These are phyloP conservation scores for Andrena bucephala DNA, from an alignment of 2,888 invertebrate genomes.

Conservation along the genomic window DNA sequence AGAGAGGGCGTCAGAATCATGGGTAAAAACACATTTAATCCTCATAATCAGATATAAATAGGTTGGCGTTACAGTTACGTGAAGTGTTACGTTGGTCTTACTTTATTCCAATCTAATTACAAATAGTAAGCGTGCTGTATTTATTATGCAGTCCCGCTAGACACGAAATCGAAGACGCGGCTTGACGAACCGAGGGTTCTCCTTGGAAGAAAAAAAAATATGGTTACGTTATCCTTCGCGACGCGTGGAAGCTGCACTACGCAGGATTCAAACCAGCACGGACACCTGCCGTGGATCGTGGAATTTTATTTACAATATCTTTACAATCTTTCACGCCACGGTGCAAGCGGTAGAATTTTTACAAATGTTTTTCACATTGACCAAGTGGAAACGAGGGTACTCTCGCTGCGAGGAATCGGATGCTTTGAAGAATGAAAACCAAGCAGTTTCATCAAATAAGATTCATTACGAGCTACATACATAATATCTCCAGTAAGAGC, in stretches of 20 bases:
- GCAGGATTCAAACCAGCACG: constrained; percentile 36
- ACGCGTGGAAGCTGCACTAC: constrained; percentile 45
- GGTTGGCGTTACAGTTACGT: not conserved
- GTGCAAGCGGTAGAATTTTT: not conserved
- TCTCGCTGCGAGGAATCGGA: too few relatives aligned
- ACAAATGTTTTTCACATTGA: not conserved
- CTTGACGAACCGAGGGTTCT: constrained; percentile 39
- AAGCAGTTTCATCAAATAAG: not conserved
- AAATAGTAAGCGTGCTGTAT: constrained; percentile 59
- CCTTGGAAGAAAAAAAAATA: constrained; percentile 9
- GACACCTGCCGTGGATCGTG: constrained; percentile 29
- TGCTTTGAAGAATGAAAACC: not conserved
- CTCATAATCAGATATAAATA: not conserved
- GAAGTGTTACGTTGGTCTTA: constrained; percentile 44
- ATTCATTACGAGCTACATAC: too few relatives aligned
- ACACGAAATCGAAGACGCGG: constrained; percentile 50
- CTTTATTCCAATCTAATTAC: constrained; percentile 65
- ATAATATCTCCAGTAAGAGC: too few relatives aligned
- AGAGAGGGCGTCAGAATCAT: not conserved
- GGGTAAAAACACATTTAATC: not conserved
- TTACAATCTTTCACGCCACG: constrained; percentile 35
- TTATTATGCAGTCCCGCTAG: constrained; percentile 49
- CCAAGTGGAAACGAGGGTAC: not conserved
- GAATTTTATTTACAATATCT: constrained; percentile 66
- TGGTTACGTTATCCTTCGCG: constrained; percentile 5